phyloP scores from a whole-genome alignment of 1,140 invertebrate genomes.

The Diabrotica undecimpunctata region DNA sequence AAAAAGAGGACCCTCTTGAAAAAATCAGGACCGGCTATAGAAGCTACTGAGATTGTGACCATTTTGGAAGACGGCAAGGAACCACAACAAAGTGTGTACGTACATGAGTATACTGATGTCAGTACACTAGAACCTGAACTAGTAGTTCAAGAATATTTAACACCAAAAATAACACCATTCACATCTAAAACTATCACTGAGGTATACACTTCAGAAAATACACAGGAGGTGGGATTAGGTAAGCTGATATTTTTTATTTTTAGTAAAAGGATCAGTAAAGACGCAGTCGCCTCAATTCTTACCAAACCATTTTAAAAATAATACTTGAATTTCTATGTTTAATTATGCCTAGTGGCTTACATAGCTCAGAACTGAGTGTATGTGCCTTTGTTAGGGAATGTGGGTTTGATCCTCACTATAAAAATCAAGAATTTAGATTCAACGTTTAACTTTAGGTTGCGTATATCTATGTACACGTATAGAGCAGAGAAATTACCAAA shows the following conservation, averaged over 20 bases:
- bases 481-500: too few species aligned
- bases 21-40: conserved; percentile 36
- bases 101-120: conserved; percentile 26
- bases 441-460: too few species aligned
- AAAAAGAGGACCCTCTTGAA: conserved; percentile 40
- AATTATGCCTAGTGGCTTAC: too few species aligned
- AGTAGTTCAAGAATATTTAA: conserved; percentile 1
- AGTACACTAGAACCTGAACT: neutral
- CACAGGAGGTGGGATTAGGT: conserved; percentile 17
- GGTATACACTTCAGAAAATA: conserved; percentile 21
- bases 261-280: neutral
- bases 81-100: conserved; percentile 37
- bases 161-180: conserved; percentile 18
- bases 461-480: too few species aligned
- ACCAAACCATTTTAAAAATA: too few species aligned
- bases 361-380: too few species aligned
- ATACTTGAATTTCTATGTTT: too few species aligned
- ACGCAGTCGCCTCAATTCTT: too few species aligned
- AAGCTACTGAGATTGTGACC: conserved; percentile 43
- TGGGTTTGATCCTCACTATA: too few species aligned
- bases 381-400: too few species aligned
- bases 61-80: conserved; percentile 43
- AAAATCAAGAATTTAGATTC: too few species aligned
- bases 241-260: conserved; percentile 1
- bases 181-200: conserved; percentile 18